Evolutionary conservation across 2,888 invertebrate species (phyloP).

Genomic region (Tipula helvola): DNA sequence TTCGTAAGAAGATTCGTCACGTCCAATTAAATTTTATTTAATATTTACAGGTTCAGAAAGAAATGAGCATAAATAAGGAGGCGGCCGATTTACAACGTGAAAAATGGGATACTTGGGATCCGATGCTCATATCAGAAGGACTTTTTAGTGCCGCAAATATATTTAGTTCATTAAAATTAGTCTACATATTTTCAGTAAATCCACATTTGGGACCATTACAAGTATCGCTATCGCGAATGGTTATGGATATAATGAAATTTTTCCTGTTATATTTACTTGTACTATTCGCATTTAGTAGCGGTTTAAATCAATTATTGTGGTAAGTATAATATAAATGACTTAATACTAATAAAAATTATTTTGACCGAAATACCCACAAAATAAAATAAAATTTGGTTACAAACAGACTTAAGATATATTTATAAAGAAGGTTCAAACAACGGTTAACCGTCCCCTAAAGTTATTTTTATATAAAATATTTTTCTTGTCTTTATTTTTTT

Average conservation of each 20-base stretch:
- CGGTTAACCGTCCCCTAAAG: not conserved
- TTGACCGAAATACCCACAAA: not conserved
- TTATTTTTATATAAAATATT: not conserved
- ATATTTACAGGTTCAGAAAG: slow-evolving; percentile 52
- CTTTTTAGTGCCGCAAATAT: slow-evolving; percentile 98
- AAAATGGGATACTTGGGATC: slow-evolving; percentile 96
- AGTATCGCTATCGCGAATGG: slow-evolving; percentile 89
- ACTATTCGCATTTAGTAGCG: slow-evolving; percentile 91
- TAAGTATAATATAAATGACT: slow-evolving; percentile 17
- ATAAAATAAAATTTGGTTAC: not conserved
- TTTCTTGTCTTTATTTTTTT: not conserved
- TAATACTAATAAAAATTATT: not conserved
- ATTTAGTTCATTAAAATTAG: slow-evolving; percentile 88
- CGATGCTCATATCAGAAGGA: slow-evolving; percentile 92
- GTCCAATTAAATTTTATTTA: not conserved
- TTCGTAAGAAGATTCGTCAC: not conserved
- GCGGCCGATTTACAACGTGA: slow-evolving; percentile 62
- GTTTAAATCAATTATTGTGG: slow-evolving; percentile 39
- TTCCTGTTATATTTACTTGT: slow-evolving; percentile 86
- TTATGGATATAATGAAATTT: slow-evolving; percentile 92
- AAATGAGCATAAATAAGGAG: slow-evolving; percentile 43
- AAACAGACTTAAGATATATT: not conserved
- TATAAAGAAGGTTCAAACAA: not conserved
- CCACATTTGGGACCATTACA: slow-evolving; percentile 93
- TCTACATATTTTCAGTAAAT: slow-evolving; percentile 96